phyloP scores from a whole-genome alignment of 2,888 invertebrate genomes.

The Cerastoderma edule region DNA sequence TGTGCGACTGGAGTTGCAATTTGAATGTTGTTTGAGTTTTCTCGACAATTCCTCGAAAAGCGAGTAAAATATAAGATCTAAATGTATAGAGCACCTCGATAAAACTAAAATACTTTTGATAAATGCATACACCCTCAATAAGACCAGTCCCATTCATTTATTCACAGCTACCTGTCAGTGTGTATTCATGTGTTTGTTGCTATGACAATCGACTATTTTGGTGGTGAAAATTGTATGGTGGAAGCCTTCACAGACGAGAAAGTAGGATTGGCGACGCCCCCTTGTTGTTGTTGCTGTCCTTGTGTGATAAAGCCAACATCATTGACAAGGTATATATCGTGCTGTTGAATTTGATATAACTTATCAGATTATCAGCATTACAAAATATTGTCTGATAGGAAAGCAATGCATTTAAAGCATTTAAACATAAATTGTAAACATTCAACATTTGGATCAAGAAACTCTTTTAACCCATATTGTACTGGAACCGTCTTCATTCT shows the following conservation, averaged over 20 bases:
- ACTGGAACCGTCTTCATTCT: too few relatives aligned
- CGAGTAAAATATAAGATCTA: too few relatives aligned
- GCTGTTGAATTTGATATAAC: too few relatives aligned
- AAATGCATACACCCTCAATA: not conserved
- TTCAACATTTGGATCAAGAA: too few relatives aligned
- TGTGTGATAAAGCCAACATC: constrained; percentile 45
- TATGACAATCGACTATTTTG: constrained; percentile 57
- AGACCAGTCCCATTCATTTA: not conserved
- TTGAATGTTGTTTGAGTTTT: not conserved
- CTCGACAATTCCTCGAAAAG: too few relatives aligned
- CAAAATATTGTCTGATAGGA: too few relatives aligned
- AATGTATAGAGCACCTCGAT: too few relatives aligned
- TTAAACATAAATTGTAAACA: too few relatives aligned
- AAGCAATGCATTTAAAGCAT: too few relatives aligned
- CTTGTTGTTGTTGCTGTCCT: constrained; percentile 61
- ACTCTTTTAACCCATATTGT: too few relatives aligned
- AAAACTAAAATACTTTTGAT: not conserved
- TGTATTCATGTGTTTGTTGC: constrained; percentile 59
- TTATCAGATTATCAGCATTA: too few relatives aligned
- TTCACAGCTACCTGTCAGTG: constrained; percentile 62
- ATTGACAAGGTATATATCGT: constrained; percentile 36
- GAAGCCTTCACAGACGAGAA: constrained; percentile 43
- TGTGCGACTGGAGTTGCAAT: not conserved
- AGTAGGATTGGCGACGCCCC: constrained; percentile 53
- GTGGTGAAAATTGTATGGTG: constrained; percentile 51